Conservation (phyloP, 2,888 invertebrate genomes). For the Drepanosiphum platanoidis region DNA sequence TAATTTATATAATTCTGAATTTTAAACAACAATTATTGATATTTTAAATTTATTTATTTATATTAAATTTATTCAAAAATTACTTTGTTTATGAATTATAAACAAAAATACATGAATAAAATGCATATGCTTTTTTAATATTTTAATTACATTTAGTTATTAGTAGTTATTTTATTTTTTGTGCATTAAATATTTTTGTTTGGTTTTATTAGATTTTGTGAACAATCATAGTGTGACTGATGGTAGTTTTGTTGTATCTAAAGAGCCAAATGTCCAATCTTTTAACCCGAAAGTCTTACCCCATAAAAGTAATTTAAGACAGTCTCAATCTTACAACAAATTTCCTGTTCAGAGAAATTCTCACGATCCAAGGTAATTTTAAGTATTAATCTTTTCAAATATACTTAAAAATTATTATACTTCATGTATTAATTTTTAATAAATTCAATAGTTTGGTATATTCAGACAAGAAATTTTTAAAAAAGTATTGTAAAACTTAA, state of each 20-base stretch:
- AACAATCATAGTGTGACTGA: slow-evolving; percentile 8
- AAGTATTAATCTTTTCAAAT: not conserved
- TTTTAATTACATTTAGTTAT: not conserved
- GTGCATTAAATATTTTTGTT: not conserved
- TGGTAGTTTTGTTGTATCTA: slow-evolving; percentile 34
- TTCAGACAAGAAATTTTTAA: no score
- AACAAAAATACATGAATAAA: not conserved
- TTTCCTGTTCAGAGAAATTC: slow-evolving; percentile 43
- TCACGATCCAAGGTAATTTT: slow-evolving; percentile 43
- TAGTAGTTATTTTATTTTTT: not conserved
- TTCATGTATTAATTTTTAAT: not conserved
- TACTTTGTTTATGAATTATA: not conserved
- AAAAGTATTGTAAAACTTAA: no score
- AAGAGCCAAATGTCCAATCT: slow-evolving; percentile 33
- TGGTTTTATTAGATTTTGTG: slow-evolving; percentile 45
- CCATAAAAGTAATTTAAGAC: slow-evolving; percentile 47
- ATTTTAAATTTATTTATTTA: no score
- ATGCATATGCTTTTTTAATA: not conserved
- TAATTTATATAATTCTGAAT: not conserved
- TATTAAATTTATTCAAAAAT: no score
- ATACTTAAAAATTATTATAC: not conserved
- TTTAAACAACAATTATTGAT: no score
- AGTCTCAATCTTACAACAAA: slow-evolving; percentile 39
- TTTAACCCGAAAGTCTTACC: slow-evolving; percentile 10
- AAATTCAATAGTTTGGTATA: not conserved